Evolutionary conservation across 1,140 invertebrate genomes (phyloP).

Genomic region (Orussus abietinus): DNA sequence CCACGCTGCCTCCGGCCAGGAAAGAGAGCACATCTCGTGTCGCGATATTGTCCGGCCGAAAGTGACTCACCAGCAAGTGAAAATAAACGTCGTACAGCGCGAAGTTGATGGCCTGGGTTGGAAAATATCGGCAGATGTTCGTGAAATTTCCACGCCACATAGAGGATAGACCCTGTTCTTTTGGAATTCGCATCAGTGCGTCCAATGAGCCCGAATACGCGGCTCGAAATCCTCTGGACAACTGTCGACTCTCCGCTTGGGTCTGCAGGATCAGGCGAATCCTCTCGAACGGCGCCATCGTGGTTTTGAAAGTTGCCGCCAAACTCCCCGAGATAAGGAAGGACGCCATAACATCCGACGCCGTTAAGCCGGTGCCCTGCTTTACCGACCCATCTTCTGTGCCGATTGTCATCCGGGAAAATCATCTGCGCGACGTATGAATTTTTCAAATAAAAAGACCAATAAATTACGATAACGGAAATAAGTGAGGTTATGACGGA

Average conservation of each 20-base stretch:
- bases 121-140: constrained; percentile 64
- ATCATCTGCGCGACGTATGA: too few relatives aligned
- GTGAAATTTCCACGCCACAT: background rate
- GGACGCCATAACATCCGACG: background rate
- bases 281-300: background rate
- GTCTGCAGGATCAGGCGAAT: background rate
- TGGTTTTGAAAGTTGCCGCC: background rate
- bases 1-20: constrained; percentile 67
- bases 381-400: too few relatives aligned
- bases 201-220: background rate
- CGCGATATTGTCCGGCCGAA: constrained; percentile 63
- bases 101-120: constrained; percentile 70
- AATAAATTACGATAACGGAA: too few relatives aligned
- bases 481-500: too few relatives aligned
- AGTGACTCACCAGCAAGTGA: constrained; percentile 55
- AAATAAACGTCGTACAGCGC: constrained; percentile 66
- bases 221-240: background rate
- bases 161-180: background rate
- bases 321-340: background rate
- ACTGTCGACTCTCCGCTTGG: background rate
- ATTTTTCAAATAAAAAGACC: too few relatives aligned
- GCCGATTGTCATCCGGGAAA: too few relatives aligned
- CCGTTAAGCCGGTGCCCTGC: too few relatives aligned
- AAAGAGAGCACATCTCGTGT: constrained; percentile 60
- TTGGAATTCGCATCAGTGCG: background rate